Evolutionary conservation across 1,140 invertebrate genomes (phyloP), one percentile per base, ranked within the genome.

Genomic region (Brachionus angularis): DNA sequence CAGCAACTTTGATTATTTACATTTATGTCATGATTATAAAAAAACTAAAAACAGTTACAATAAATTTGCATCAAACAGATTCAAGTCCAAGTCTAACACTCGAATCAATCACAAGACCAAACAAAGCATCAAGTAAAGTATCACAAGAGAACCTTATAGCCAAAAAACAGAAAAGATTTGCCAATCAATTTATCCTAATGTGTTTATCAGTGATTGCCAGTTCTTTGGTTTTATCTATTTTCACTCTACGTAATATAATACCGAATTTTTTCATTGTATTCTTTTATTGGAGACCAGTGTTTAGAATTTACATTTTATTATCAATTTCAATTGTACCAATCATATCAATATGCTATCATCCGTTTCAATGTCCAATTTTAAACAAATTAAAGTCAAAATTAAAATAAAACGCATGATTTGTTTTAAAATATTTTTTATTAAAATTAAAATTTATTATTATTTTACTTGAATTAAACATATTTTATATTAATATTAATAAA

Each of bases 231-330:
- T 33, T 55, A 2, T 55, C 52, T 33, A 55, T 55, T 16, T 55
- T 55, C 34, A 55, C 52, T 33, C 7, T 55, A 55, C 27, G 52
- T 33, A 55, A 55, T 36, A 55, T 55, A 55, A 55, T 55, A 16
- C 52, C 52, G 33, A 0, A 33, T 16, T 55, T 55, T 55, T 31
- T 55, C 10, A 31, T 33, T 16, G 10, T 55, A 33, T 55, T 55
- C 12, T 31, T 33, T 16, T 55, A 55, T 34, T 55, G 52, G 52
- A 31, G 27, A 55, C 29, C 52, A 7, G 29, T 55, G 16, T 55
- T 55, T 34, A 55, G 52, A 36, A 34, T 36, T 14, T 55, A 55
- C 34, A 55, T 55, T 55, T 21, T 55, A 31, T 55, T 31, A 34
- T 27, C 52, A 16, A 55, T 55, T 16, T 55, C 52, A 18, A 55